These are phyloP conservation scores for Mungos mungo DNA, from an alignment of 2,113 vertebrate species.

Conservation along the genomic window DNA sequence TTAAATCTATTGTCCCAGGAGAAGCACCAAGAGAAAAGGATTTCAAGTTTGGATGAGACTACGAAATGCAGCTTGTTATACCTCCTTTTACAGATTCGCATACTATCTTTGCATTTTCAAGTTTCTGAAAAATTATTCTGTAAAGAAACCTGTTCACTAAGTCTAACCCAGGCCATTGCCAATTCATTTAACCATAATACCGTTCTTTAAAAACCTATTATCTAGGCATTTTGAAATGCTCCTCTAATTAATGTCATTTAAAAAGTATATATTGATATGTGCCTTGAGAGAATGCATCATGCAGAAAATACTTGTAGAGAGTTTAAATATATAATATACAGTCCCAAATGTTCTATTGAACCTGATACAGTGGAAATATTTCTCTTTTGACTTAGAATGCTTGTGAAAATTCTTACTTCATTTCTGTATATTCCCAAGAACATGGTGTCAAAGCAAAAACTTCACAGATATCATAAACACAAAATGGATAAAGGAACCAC, in stretches of 20 bases:
- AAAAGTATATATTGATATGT: neutral
- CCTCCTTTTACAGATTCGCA: neutral
- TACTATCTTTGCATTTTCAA: neutral
- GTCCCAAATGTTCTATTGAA: neutral
- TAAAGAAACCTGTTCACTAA: neutral
- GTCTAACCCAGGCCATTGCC: neutral
- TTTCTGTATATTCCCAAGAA: neutral
- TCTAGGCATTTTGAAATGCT: constrained; percentile 32
- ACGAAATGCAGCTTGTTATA: neutral
- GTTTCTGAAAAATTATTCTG: constrained; percentile 19
- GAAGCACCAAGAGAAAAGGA: neutral
- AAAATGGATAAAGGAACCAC: constrained; percentile 6
- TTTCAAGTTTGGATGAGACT: neutral
- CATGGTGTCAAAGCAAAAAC: neutral
- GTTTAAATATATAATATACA: neutral
- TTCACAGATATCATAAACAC: neutral
- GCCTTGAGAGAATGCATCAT: neutral
- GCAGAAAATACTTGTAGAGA: neutral
- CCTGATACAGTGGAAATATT: neutral
- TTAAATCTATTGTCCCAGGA: neutral
- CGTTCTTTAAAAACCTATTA: neutral
- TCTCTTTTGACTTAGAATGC: neutral
- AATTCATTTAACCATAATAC: neutral
- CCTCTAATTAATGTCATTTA: constrained; percentile 6
- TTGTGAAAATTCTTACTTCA: neutral